Evolutionary conservation across 2,888 invertebrate genomes (phyloP).

Genomic region (Eristalinus sepulchralis): DNA sequence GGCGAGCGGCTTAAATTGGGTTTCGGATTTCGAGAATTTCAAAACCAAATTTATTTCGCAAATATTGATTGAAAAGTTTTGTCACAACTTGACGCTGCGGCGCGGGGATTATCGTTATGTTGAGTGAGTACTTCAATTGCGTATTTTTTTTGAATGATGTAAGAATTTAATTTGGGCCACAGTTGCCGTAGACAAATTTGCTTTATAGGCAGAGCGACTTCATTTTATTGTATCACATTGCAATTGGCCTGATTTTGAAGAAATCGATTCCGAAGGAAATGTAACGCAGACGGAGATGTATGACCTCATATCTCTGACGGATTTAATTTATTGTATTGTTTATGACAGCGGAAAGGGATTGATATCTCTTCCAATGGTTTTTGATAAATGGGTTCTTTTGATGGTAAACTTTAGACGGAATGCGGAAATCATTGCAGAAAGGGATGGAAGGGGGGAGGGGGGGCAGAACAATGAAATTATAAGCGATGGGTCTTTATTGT

Average conservation of each 20-base stretch:
- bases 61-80: neutral
- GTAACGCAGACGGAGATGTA: no score
- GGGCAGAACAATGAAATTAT: no score
- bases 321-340: no score
- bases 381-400: no score
- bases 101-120: neutral
- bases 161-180: neutral
- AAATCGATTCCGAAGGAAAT: neutral
- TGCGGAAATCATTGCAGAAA: no score
- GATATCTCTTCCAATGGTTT: no score
- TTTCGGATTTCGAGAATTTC: conserved; percentile 8
- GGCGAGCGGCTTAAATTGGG: neutral
- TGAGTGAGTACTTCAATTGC: neutral
- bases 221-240: neutral
- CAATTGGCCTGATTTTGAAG: neutral
- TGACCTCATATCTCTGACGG: no score
- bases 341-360: no score
- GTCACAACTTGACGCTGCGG: neutral
- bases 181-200: neutral
- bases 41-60: neutral
- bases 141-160: neutral
- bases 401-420: no score
- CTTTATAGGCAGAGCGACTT: neutral
- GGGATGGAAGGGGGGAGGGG: no score
- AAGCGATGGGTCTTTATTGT: no score